Base-by-base conservation (phyloP, 2,888 invertebrate genomes). In the Aricia artaxerxes region DNA sequence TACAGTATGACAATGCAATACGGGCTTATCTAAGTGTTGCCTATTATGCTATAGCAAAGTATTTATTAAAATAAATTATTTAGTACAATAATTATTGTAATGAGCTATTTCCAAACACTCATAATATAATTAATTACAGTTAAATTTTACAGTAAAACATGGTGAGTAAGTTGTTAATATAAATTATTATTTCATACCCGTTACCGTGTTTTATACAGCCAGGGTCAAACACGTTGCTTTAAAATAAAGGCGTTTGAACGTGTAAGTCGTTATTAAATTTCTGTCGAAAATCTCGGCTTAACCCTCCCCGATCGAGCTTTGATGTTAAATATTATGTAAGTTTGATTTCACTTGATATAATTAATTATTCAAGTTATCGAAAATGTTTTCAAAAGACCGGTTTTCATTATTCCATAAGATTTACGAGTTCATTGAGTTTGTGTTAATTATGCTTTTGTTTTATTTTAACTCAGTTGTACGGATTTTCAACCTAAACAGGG, bases 331-430 rank as follows among this genome's bases (percentile, higher is more conserved):
- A 7, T 57, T 44, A 24, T 24, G 24, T 38, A 76, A 76, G 49
- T 75, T 35, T 31, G 53, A 76, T 57, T 76, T 57, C 76, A 76
- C 31, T 76, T 76, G 35, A 76, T 53, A 57, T 76, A 57, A 76
- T 57, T 76, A 57, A 24, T 76, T 75, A 75, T 57, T 57, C 13
- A 53, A 53, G 49, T 35, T 75, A 75, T 75, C 57, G 76, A 53
- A 57, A 76, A 16, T 35, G 76, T 76, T 57, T 31, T 76, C 57
- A 35, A 75, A 31, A 75, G 53, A 53, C 44, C 16, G 13, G 31
- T 75, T 24, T 53, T 31, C 24, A 31, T 69, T 69, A 69, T 31
- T 31, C 4, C 4, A 11, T 69, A 4, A 64, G 64, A 31, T 24
- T 24, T 13, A 69, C 35, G 76, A 11, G 76, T 76, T 57, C 16